Conservation (phyloP, 2,888 invertebrate genomes). For the Acheta domesticus region DNA sequence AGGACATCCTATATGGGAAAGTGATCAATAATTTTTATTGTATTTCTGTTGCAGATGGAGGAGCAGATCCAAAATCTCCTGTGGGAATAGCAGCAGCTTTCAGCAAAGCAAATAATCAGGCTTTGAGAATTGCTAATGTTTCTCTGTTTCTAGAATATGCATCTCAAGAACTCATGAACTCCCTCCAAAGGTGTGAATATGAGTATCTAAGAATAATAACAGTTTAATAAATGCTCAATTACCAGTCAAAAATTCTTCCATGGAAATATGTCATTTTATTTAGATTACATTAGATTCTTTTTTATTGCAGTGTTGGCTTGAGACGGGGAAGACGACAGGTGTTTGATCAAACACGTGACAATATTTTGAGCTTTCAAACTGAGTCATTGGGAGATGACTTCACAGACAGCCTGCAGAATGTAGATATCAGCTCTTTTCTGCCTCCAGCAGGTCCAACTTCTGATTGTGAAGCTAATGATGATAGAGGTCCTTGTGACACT, state of each 20-base stretch:
- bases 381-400: conserved; percentile 54
- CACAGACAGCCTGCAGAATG: conserved; percentile 71
- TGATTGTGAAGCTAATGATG: conserved; percentile 69
- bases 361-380: conserved; percentile 51
- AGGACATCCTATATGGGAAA: background rate
- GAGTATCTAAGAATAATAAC: conserved; percentile 31
- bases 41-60: conserved; percentile 56
- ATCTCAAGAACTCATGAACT: conserved; percentile 78
- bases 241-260: too few species aligned
- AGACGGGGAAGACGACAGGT: conserved; percentile 67
- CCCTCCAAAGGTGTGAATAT: conserved; percentile 53
- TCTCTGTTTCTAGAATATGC: conserved; percentile 83
- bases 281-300: too few species aligned
- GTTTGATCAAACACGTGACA: conserved; percentile 58
- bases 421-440: conserved; percentile 71
- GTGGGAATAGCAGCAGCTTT: conserved; percentile 85
- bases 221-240: too few species aligned
- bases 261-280: too few species aligned
- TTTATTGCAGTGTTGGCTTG: background rate
- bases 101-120: conserved; percentile 82
- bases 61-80: conserved; percentile 81
- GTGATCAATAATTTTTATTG: background rate
- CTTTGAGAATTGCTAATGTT: conserved; percentile 77
- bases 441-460: conserved; percentile 58
- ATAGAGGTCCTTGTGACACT: conserved; percentile 68